Evolutionary conservation across 2,888 invertebrate species (phyloP), one percentile per base, ranked within the genome.

Genomic region (Poecilobothrus nobilitatus): DNA sequence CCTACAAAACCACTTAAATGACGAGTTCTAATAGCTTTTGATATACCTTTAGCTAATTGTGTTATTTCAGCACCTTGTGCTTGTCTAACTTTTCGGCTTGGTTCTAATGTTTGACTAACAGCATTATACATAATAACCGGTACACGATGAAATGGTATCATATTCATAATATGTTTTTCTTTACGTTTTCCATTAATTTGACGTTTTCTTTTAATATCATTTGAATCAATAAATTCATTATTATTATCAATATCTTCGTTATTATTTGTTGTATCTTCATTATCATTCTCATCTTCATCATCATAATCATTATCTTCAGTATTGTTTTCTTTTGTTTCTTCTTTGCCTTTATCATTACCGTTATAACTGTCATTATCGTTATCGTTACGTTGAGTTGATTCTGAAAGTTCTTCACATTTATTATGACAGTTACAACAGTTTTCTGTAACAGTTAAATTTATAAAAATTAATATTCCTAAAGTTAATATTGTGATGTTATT

Each of bases 1-100:
- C 15, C 66, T 2, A 66, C 9, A 44, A 66, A 66, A 18, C 44
- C 66, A 44, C 41, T 44, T 44, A 66, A 66, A 22, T 41, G 66
- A 22, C 21, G 66, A 22, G 34, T 66, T 44, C 41, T 41, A n/a
- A 66, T 66, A 3, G 53, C 53, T 53, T 53, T 53, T 6, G 64
- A n/a, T 64, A n/a, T 18, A 33, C 18, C 53, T n/a, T 53, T 53
- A 53, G 53, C 53, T 2, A 53, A 53, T 18, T 18, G 2, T 53
- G 53, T 18, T 18, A 53, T 3, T 53, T 53, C 53, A 53, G n/a
- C 15, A 53, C n/a, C 53, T 18, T 53, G 15, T 12, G n/a, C 6
- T 53, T 53, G 18, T 12, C 18, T 15, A 12, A n/a, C 15, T 53
- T 53, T n/a, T 12, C 53, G 12, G 18, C 15, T n/a, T 1, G n/a